These are phyloP conservation scores for Ctenodactylus gundi DNA, from an alignment of 2,113 vertebrate species.

Conservation along the genomic window DNA sequence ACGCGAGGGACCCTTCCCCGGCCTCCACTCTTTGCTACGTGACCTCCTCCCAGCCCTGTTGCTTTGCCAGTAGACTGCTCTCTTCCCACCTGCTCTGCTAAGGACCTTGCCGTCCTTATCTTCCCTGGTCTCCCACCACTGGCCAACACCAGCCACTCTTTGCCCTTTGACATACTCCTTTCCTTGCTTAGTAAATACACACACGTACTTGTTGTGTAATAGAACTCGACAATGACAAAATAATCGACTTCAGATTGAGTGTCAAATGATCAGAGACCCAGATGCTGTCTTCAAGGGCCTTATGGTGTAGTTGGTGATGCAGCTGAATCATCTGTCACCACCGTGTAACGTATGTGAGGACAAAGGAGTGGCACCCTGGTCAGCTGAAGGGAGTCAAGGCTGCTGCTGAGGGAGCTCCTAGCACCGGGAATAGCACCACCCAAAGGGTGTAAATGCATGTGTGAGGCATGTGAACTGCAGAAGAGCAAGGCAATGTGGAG, in stretches of 20 bases:
- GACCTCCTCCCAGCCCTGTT: background rate
- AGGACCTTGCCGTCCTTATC: background rate
- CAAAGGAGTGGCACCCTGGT: too few relatives aligned
- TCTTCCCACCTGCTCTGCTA: background rate
- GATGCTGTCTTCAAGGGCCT: background rate
- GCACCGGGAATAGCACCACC: too few relatives aligned
- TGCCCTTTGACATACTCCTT: background rate
- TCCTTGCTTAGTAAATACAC: background rate
- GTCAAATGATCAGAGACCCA: background rate
- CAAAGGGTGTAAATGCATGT: background rate
- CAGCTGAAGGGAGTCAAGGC: background rate
- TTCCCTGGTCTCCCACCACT: background rate
- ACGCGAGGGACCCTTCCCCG: background rate
- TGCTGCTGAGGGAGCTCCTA: background rate
- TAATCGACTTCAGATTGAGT: background rate
- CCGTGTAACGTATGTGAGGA: fast-evolving
- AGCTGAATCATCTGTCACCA: background rate
- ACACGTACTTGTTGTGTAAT: too few relatives aligned
- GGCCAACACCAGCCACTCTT: background rate
- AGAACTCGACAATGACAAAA: background rate
- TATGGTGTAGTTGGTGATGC: background rate
- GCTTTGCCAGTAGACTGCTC: fast-evolving
- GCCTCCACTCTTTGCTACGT: background rate
- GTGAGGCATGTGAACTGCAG: background rate
- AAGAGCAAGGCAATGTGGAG: background rate